Evolutionary conservation across 2,797 vertebrate genomes (phyloP), one percentile per base, ranked within the genome.

Genomic region (Babyrousa celebensis): DNA sequence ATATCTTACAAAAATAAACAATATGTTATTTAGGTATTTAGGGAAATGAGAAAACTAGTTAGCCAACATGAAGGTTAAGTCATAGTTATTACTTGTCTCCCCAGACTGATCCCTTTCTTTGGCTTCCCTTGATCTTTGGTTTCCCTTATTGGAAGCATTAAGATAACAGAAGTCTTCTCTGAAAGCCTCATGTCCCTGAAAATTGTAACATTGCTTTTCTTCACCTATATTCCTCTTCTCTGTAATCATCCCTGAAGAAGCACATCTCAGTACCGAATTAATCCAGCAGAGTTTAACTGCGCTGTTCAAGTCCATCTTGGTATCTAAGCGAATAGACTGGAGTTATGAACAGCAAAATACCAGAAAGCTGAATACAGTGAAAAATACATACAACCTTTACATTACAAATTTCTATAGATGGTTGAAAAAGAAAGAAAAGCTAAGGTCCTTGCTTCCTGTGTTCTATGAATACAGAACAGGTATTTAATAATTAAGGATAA

Each of bases 401-500:
- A 40, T 62, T 75, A 77, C 27, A 63, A 93, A 12, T 2, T 96
- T 93, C 14, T 89, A 3, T 78, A 63, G 12, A 74, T 32, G 8
- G 10, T 70, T 63, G 3, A 91, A 54, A 88, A 68, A 52, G 6
- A 89, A 85, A 83, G 54, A 79, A 80, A 79, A 78, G 5, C 25
- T 48, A 56, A 95, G 16, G 1, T 54, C 29, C 3, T 62, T 79
- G 3, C 52, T 89, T 67, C 32, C n/a, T 63, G 3, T 79, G 6
- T 85, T 92, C 43, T 68, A 25, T 36, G 5, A 86, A 52, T 80
- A n/a, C 6, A 87, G 52, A 29, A 75, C 15, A 68, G 0, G 0
- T 60, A 29, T 96, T 17, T 82, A 68, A 65, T 80, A 89, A 88
- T 63, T 78, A 84, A 89, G 25, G 48, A 56, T 77, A 77, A 91